Percentiles rank a stretch among this genome's conserved stretches.
Evolutionary conservation across 2,797 vertebrate genomes (phyloP).

Genomic region (Pangasius sanitwongsei): DNA sequence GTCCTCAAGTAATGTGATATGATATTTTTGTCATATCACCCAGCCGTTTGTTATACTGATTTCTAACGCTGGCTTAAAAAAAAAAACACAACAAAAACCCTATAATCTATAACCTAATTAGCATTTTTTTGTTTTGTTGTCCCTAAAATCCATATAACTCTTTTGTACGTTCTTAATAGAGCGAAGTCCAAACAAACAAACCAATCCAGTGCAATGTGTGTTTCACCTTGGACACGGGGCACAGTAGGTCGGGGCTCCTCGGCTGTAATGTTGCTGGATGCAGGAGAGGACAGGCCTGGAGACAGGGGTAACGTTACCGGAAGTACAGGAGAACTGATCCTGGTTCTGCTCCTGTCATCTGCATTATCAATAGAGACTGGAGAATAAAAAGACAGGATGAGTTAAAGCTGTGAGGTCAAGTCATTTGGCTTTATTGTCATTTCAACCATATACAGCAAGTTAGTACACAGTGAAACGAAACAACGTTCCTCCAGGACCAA

Average conservation of each 20-base stretch:
- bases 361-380: conserved; percentile 6
- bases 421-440: no score
- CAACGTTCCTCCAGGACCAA: no score
- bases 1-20: not conserved
- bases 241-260: not conserved
- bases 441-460: no score
- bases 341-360: conserved; percentile 8
- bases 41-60: not conserved
- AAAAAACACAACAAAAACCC: not conserved
- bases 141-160: not conserved
- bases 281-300: conserved; percentile 20
- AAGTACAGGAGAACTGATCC: not conserved
- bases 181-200: no score
- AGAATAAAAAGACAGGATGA: not conserved
- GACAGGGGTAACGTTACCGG: not conserved
- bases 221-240: conserved; percentile 9
- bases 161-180: not conserved
- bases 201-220: no score
- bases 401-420: not conserved
- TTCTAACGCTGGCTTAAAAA: not conserved
- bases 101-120: not conserved
- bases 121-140: not conserved
- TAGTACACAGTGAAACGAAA: no score
- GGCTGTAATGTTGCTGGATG: conserved; percentile 22
- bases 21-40: not conserved